A percentile compares a stretch with the other conserved stretches of the same genome.
phyloP scores from a whole-genome alignment of 2,797 vertebrate genomes.

The Gastrophryne carolinensis region DNA sequence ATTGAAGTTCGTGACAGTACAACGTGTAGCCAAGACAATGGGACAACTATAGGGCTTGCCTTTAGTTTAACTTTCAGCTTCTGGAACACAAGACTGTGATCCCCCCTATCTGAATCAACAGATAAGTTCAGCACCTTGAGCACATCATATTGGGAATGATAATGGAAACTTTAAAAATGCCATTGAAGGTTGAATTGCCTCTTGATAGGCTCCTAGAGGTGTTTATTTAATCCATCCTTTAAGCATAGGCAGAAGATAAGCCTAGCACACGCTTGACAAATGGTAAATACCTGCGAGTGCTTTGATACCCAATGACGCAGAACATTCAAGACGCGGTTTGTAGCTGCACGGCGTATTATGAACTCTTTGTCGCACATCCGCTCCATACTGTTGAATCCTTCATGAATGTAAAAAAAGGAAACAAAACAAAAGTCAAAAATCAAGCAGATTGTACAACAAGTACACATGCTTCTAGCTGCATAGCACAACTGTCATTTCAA shows the following conservation, averaged over 20 bases:
- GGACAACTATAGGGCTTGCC: too few relatives aligned
- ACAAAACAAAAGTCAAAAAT: neutral
- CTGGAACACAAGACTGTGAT: too few relatives aligned
- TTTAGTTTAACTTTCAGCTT: too few relatives aligned
- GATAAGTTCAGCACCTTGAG: too few relatives aligned
- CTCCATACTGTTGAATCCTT: slow-evolving; percentile 90
- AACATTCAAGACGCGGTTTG: slow-evolving; percentile 93
- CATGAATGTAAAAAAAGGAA: slow-evolving; percentile 23
- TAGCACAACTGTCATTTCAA: slow-evolving; percentile 1
- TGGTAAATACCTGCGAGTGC: slow-evolving; percentile 85
- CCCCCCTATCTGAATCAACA: too few relatives aligned
- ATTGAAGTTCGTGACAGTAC: too few relatives aligned
- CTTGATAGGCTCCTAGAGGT: too few relatives aligned
- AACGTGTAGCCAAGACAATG: too few relatives aligned
- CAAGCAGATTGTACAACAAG: neutral
- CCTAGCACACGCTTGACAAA: neutral
- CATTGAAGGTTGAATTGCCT: too few relatives aligned
- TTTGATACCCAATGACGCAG: slow-evolving; percentile 98
- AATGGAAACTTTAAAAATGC: too few relatives aligned
- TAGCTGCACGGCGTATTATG: slow-evolving; percentile 94
- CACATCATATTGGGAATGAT: too few relatives aligned
- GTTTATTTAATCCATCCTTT: too few relatives aligned
- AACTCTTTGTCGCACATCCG: slow-evolving; percentile 95
- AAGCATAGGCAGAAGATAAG: neutral
- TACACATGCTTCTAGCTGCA: neutral